Percentiles rank a stretch among this genome's conserved stretches.
Conservation (phyloP, 2,888 invertebrate species). For the Entomobrya proxima region DNA sequence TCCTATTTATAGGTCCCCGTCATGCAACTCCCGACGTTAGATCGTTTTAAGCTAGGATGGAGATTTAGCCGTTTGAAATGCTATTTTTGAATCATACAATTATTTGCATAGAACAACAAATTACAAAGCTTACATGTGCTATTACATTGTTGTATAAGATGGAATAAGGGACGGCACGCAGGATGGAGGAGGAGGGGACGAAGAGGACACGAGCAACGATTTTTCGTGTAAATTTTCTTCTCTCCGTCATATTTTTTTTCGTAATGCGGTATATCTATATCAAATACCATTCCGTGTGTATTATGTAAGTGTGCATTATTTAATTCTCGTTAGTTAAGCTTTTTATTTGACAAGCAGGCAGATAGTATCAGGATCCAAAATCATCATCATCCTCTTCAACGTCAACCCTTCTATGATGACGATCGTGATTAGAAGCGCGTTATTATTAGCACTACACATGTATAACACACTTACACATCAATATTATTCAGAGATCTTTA, state of each 20-base stretch:
- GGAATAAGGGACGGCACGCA: background rate
- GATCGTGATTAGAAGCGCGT: background rate
- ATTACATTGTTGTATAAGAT: background rate
- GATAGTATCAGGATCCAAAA: slow-evolving; percentile 13
- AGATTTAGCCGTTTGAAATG: background rate
- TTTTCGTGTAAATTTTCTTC: slow-evolving; percentile 36
- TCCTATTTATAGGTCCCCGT: slow-evolving; percentile 55
- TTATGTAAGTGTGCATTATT: slow-evolving; percentile 33
- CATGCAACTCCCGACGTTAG: background rate
- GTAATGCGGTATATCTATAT: background rate
- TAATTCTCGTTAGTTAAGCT: slow-evolving; percentile 40
- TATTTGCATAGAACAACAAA: background rate
- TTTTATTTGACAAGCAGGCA: slow-evolving; percentile 27
- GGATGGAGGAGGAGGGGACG: slow-evolving; percentile 46
- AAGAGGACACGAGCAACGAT: slow-evolving; percentile 62
- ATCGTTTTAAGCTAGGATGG: background rate
- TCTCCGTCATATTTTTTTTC: background rate
- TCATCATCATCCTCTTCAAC: background rate
- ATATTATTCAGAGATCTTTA: too few species aligned
- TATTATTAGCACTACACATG: background rate
- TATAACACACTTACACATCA: background rate
- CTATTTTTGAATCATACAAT: background rate
- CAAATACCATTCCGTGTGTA: background rate
- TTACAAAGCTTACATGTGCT: background rate
- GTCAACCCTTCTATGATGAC: background rate